Conservation (phyloP, 1,140 invertebrate species). For the Atopsyche davidsoni region DNA sequence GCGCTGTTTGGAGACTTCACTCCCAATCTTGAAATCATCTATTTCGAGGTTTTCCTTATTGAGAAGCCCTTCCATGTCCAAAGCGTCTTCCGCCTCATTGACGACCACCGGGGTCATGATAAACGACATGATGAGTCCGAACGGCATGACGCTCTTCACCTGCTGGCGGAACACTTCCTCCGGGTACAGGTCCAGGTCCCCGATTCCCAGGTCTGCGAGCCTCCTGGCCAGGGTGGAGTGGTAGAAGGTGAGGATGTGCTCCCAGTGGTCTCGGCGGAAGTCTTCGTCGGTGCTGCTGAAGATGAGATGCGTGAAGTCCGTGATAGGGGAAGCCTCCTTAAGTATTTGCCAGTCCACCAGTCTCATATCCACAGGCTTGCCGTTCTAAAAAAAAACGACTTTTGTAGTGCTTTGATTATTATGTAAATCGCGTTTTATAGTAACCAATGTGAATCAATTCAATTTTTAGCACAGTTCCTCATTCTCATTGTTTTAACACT, state of each 20-base stretch:
- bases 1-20: not conserved
- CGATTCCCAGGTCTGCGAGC: slow-evolving; percentile 1
- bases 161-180: slow-evolving; percentile 5
- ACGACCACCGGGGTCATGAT: slow-evolving; percentile 6
- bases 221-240: slow-evolving; percentile 31
- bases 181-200: slow-evolving; percentile 7
- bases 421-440: not conserved
- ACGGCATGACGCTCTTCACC: slow-evolving; percentile 1
- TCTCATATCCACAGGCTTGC: slow-evolving; percentile 30
- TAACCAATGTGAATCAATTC: not conserved
- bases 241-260: slow-evolving; percentile 38
- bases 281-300: slow-evolving; percentile 37
- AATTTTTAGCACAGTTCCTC: too few relatives aligned
- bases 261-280: slow-evolving; percentile 33
- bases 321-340: slow-evolving; percentile 37
- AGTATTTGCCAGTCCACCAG: slow-evolving; percentile 43
- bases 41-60: not conserved
- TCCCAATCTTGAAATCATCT: not conserved
- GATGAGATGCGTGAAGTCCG: slow-evolving; percentile 43
- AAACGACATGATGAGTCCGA: slow-evolving; percentile 11
- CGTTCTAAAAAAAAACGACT: slow-evolving; percentile 12
- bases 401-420: not conserved
- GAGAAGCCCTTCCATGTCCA: slow-evolving; percentile 1
- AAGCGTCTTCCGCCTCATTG: slow-evolving; percentile 9
- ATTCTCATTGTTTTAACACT: too few relatives aligned